Evolutionary conservation across 2,113 vertebrate species (phyloP).

Genomic region (Pachypanchax playfairii): DNA sequence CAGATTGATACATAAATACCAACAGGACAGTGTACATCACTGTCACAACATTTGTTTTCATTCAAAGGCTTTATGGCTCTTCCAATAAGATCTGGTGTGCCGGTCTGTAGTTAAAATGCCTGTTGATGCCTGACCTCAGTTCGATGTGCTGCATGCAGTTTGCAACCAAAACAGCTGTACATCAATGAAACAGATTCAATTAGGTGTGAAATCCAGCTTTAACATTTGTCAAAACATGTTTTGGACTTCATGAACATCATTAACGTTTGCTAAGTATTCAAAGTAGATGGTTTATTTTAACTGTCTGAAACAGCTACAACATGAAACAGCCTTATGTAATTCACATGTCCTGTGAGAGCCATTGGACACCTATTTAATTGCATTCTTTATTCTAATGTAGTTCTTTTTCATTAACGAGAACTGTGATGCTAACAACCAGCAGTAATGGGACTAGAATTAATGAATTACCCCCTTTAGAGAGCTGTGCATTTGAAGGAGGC

Average conservation of each 20-base stretch:
- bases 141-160: background rate
- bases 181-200: background rate
- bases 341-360: background rate
- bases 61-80: too few species aligned
- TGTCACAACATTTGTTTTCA: too few species aligned
- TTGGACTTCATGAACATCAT: too few species aligned
- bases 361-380: background rate
- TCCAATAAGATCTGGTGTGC: too few species aligned
- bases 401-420: background rate
- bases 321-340: too few species aligned
- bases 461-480: constrained; percentile 42
- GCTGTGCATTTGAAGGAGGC: constrained; percentile 42
- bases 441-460: constrained; percentile 37
- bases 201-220: background rate
- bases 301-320: too few species aligned
- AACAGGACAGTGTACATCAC: too few species aligned
- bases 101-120: too few species aligned
- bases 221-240: background rate
- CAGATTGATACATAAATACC: too few species aligned
- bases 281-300: too few species aligned
- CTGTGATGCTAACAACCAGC: constrained; percentile 39
- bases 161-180: background rate
- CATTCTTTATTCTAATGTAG: background rate
- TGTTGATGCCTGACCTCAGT: too few species aligned
- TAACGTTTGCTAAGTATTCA: too few species aligned